phyloP scores from a whole-genome alignment of 2,797 vertebrate species.

The Melopsittacus undulatus region DNA sequence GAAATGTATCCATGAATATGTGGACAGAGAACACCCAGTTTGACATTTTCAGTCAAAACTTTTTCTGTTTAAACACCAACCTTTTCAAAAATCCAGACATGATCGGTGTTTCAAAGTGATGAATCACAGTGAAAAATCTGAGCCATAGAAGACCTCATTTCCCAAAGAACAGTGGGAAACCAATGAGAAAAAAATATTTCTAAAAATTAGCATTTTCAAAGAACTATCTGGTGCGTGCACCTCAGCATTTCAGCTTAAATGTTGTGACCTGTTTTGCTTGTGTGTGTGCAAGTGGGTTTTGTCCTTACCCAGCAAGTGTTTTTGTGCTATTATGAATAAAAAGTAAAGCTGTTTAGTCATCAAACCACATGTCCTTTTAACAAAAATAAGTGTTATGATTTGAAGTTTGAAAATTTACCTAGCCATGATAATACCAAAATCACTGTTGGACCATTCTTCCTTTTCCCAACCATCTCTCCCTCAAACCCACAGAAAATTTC shows the following conservation, averaged over 20 bases:
- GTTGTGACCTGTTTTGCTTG: background rate
- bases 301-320: background rate
- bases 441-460: background rate
- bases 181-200: background rate
- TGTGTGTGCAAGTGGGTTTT: background rate
- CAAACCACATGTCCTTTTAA: background rate
- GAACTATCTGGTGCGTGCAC: background rate
- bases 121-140: slow-evolving; percentile 29
- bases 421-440: background rate
- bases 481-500: background rate
- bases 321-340: background rate
- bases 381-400: background rate
- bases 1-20: background rate
- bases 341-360: background rate
- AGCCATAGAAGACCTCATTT: slow-evolving; percentile 15
- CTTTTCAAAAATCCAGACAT: slow-evolving; percentile 42
- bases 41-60: slow-evolving; percentile 21
- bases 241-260: slow-evolving; percentile 17
- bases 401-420: background rate
- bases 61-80: slow-evolving; percentile 3
- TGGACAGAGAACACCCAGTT: slow-evolving; percentile 26
- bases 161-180: background rate
- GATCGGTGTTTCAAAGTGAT: background rate
- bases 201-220: background rate
- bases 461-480: background rate